Base-by-base conservation (phyloP, 2,113 vertebrate genomes). In the Trichechus manatus region DNA sequence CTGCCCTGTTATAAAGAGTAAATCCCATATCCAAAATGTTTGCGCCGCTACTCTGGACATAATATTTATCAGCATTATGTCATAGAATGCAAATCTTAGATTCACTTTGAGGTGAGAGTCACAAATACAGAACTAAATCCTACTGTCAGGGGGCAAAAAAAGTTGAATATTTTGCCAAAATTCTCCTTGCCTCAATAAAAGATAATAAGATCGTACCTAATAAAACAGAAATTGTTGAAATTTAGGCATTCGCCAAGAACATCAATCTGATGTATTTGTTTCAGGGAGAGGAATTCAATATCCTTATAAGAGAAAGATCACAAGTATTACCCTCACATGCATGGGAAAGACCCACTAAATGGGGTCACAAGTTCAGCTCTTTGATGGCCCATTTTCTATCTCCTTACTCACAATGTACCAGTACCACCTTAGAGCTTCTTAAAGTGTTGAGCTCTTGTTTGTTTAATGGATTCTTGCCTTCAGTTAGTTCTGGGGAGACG, bases 191-290 rank as follows among this genome's bases (percentile, higher is more conserved):
- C 61, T 98, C 89, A 87, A 0, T 96, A 80, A 97, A 97, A 61
- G 81, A 36, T 81, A 95, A 1, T 97, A 81, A 87, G 92, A 89
- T 84, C 85, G 95, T 86, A 23, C 53, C 23, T 91, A 95, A 77
- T 97, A 94, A 97, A 98, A 95, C 13, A 64, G 92, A 97, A 98
- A 84, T 22, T 93, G 64, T 8, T 93, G 86, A 97, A 97, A 97
- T 95, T 95, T 82, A 82, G 23, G 87, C 96, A 95, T 77, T 90
- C 59, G 82, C 93, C 96, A 89, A 95, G 39, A 61, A 91, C 8
- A 78, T 97, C 79, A 56, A 68, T 44, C 31, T 98, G 68, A 92
- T 95, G 31, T 0, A 25, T 85, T 91, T 93, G 80, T 82, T 88
- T 98, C 61, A 95, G 66, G 39, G 36, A 96, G 66, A 66, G 84